Evolutionary conservation across 2,797 vertebrate genomes (phyloP).

Genomic region (Paguma larvata): DNA sequence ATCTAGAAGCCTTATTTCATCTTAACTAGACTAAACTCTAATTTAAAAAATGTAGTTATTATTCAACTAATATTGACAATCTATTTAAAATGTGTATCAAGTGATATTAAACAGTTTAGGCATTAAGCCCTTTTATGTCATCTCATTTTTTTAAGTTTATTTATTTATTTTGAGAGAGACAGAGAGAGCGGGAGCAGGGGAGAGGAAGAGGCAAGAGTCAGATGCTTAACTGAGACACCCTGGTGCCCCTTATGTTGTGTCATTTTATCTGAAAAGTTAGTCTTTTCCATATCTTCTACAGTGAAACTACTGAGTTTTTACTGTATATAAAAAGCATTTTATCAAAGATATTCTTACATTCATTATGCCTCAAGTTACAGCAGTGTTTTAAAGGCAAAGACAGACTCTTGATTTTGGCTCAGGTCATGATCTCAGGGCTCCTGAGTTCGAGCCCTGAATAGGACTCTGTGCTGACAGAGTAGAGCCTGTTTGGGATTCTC

Average conservation of each 20-base stretch:
- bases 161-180: no score
- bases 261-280: constrained; percentile 21
- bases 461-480: no score
- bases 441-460: no score
- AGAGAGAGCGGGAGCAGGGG: no score
- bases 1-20: background rate
- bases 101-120: background rate
- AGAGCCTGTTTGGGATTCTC: no score
- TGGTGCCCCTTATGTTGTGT: background rate
- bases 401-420: background rate
- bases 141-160: background rate
- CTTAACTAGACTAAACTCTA: background rate
- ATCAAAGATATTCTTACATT: background rate
- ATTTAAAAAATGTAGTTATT: background rate
- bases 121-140: background rate
- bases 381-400: background rate
- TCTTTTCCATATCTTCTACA: background rate
- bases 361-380: background rate
- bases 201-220: no score
- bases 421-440: no score
- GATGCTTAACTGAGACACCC: no score
- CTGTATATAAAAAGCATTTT: background rate
- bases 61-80: background rate
- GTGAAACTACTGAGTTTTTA: background rate
- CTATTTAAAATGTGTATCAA: background rate